These are phyloP conservation scores for Salarias fasciatus DNA, from an alignment of 2,797 vertebrate species.

Conservation along the genomic window DNA sequence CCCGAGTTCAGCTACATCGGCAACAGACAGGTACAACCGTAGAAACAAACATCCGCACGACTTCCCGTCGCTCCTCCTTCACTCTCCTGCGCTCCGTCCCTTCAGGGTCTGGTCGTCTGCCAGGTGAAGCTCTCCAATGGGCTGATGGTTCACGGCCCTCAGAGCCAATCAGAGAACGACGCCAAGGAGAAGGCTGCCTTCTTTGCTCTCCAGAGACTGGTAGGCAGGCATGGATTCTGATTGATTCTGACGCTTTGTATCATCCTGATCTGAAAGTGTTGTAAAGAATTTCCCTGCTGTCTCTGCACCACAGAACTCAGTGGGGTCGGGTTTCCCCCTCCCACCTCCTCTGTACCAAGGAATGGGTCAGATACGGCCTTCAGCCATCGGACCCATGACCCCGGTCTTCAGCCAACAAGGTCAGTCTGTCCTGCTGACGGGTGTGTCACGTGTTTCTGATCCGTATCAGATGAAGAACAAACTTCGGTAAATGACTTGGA, in stretches of 20 bases:
- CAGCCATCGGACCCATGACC: slow-evolving; percentile 83
- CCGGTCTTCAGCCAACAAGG: slow-evolving; percentile 88
- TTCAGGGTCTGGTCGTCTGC: slow-evolving; percentile 89
- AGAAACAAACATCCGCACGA: too few relatives aligned
- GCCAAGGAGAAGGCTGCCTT: slow-evolving; percentile 95
- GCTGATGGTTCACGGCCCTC: slow-evolving; percentile 90
- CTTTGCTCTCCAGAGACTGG: slow-evolving; percentile 93
- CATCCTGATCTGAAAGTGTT: too few relatives aligned
- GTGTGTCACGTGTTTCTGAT: too few relatives aligned
- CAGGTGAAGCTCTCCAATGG: slow-evolving; percentile 96
- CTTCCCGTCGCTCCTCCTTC: too few relatives aligned
- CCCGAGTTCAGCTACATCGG: slow-evolving; percentile 91
- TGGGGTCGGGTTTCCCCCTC: slow-evolving; percentile 88
- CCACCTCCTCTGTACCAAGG: slow-evolving; percentile 87
- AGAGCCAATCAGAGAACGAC: slow-evolving; percentile 92
- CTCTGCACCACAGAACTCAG: slow-evolving; percentile 80
- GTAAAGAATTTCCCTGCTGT: too few relatives aligned
- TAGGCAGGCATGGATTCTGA: slow-evolving; percentile 54
- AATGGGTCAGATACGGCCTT: slow-evolving; percentile 83
- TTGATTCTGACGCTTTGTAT: too few relatives aligned
- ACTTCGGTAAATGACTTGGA: too few relatives aligned
- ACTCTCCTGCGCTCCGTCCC: neutral
- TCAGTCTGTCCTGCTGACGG: slow-evolving; percentile 56
- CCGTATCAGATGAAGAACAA: too few relatives aligned
- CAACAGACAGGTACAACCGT: slow-evolving; percentile 88